Base-by-base conservation (phyloP, 2,797 vertebrate species). In the Neostethus bicornis region DNA sequence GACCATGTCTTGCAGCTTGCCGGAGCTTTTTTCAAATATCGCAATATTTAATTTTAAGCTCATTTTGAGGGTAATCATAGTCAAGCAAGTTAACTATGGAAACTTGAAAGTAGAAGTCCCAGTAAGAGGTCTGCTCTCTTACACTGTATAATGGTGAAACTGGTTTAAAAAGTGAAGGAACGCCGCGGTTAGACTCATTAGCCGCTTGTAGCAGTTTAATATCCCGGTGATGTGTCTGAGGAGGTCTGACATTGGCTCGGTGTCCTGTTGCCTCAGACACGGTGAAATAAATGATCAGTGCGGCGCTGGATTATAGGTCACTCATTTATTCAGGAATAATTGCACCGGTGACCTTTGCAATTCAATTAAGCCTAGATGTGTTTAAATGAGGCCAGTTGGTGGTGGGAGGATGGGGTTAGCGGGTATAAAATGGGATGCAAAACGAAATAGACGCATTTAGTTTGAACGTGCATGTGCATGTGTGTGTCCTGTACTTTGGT, bases 241-340 rank as follows among this genome's bases (percentile, higher is more conserved):
- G 74, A 69, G 79, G 69, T 70, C 77, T 74, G 83, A 84, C 73
- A 76, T 47, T 31, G 76, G 61, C 79, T 59, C 70, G 64, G 64
- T 62, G 57, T 84, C 83, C 81, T 79, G 84, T 80, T 84, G 75
- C 61, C 71, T 80, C 80, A 80, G 78, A 83, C 85, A 70, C 81
- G 62, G 63, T 35, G 73, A 87, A 84, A 89, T 87, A 88, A 89
- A 90, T 88, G 66, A 87, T 84, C 77, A 77, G 66, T 59, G 39
- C 61, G 0, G 58, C 62, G 64, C 73, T 2, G 75, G 83, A 90
- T 87, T 87, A 90, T 87, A 87, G 89, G 86, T 91, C 89, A 89
- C 86, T 90, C 89, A 91, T 92, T 92, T 91, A 91, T 92, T 88
- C 90, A 84, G 88, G 88, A 88, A 90, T 92, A 92, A 93, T 92